Evolutionary conservation across 92 coral and sea anemone species (phyloP).

Genomic region (Galaxea fascicularis): DNA sequence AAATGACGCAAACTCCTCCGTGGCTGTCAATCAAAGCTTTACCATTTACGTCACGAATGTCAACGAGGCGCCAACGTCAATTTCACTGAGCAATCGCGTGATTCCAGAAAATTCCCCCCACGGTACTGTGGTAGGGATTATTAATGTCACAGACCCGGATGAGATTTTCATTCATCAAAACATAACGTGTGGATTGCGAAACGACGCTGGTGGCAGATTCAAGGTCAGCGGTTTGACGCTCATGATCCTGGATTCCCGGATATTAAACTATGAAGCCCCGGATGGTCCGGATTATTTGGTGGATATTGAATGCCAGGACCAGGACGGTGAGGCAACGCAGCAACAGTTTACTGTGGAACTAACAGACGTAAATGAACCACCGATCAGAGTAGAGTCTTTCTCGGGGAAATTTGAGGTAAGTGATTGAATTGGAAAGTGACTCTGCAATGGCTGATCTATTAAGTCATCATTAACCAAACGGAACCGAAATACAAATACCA

Average conservation of each 20-base stretch:
- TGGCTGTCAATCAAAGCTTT: slow-evolving; percentile 73
- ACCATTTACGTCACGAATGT: slow-evolving; percentile 72
- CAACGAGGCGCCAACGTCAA: slow-evolving; percentile 74
- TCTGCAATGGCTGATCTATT: background rate
- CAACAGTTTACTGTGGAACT: slow-evolving; percentile 53
- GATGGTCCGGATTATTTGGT: slow-evolving; percentile 62
- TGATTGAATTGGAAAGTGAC: background rate
- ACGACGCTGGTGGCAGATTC: slow-evolving; percentile 78
- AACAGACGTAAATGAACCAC: slow-evolving; percentile 64
- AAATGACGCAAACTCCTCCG: slow-evolving; percentile 43
- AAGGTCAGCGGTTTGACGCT: slow-evolving; percentile 63
- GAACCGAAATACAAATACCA: no score
- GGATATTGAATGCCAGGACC: slow-evolving; percentile 77
- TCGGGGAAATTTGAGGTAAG: slow-evolving; percentile 56
- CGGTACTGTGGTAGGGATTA: slow-evolving; percentile 57
- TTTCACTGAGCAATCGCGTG: slow-evolving; percentile 44
- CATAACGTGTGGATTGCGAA: slow-evolving; percentile 68
- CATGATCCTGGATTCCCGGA: slow-evolving; percentile 59
- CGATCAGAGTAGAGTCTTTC: slow-evolving; percentile 48
- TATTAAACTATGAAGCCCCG: slow-evolving; percentile 65
- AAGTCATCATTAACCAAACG: background rate
- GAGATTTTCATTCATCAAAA: slow-evolving; percentile 55
- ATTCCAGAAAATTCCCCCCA: slow-evolving; percentile 66
- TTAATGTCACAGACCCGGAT: slow-evolving; percentile 73
- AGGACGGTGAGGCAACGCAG: slow-evolving; percentile 66